phyloP scores from a whole-genome alignment of 2,888 invertebrate species.

The Hedychridium roseum region DNA sequence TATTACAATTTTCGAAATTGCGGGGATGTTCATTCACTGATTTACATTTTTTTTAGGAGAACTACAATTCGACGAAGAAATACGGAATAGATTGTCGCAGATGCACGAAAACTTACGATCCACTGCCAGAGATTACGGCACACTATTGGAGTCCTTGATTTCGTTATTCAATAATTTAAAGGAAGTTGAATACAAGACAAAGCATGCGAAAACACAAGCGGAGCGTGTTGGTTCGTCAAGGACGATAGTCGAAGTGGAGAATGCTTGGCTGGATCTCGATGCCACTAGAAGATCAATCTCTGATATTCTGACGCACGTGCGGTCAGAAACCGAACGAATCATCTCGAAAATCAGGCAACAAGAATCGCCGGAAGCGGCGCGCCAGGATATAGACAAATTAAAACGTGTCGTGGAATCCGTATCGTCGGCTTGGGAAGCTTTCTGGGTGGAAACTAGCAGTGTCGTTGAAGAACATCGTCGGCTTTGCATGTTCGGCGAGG shows the following conservation, averaged over 20 bases:
- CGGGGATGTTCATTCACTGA: neutral
- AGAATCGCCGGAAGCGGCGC: constrained; percentile 74
- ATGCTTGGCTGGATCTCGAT: constrained; percentile 70
- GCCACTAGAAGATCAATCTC: constrained; percentile 71
- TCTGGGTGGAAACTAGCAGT: constrained; percentile 68
- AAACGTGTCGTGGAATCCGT: constrained; percentile 70
- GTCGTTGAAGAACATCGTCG: constrained; percentile 72
- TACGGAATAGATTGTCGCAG: constrained; percentile 73
- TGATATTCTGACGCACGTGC: constrained; percentile 73
- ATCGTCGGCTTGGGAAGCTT: constrained; percentile 71
- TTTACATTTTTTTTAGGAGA: constrained; percentile 49
- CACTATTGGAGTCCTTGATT: constrained; percentile 74
- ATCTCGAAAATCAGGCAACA: constrained; percentile 74
- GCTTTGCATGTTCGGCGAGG: constrained; percentile 73
- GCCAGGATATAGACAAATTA: constrained; percentile 75
- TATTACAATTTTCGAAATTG: neutral
- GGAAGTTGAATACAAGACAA: constrained; percentile 54
- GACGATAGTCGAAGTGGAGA: constrained; percentile 49
- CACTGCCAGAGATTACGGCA: constrained; percentile 76
- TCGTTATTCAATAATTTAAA: constrained; percentile 72
- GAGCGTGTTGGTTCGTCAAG: constrained; percentile 54
- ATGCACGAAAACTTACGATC: constrained; percentile 73
- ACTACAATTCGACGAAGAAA: constrained; percentile 67
- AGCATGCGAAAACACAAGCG: constrained; percentile 68
- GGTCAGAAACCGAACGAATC: constrained; percentile 74